Conservation (phyloP, 2,888 invertebrate species). For the Catonia carolina region DNA sequence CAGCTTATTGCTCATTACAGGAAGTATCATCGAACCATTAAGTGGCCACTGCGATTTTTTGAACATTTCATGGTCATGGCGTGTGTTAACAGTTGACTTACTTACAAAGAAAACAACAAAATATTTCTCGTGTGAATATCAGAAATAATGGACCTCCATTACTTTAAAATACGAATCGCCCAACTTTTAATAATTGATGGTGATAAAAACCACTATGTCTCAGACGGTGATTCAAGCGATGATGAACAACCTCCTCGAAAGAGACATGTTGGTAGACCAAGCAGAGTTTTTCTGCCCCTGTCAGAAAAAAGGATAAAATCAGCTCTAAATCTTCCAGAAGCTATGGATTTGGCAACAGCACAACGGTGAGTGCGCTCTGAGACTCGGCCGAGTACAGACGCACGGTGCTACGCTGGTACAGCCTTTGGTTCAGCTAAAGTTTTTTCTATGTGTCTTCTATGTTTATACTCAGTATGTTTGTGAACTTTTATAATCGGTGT, state of each 20-base stretch:
- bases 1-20: conserved; percentile 6
- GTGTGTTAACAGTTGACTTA: conserved; percentile 18
- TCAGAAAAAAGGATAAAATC: conserved; percentile 7
- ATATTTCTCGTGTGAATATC: background rate
- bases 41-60: conserved; percentile 16
- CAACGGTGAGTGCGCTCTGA: conserved; percentile 5
- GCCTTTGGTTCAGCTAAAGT: no score
- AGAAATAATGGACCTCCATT: conserved; percentile 15
- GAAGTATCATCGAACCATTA: conserved; percentile 16
- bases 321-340: conserved; percentile 18
- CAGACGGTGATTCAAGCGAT: background rate
- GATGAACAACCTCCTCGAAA: conserved; percentile 16
- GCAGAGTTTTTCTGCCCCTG: conserved; percentile 11
- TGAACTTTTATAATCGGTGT: no score
- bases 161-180: conserved; percentile 14
- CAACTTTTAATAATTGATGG: conserved; percentile 13
- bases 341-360: conserved; percentile 17
- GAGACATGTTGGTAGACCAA: conserved; percentile 13
- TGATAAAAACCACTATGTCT: conserved; percentile 1
- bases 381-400: no score
- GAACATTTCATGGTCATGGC: conserved; percentile 20
- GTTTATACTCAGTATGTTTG: no score
- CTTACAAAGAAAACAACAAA: conserved; percentile 29
- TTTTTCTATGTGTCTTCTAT: no score
- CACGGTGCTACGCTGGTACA: no score